Base-by-base conservation (phyloP, 2,888 invertebrate species). In the Cataglyphis livida region DNA sequence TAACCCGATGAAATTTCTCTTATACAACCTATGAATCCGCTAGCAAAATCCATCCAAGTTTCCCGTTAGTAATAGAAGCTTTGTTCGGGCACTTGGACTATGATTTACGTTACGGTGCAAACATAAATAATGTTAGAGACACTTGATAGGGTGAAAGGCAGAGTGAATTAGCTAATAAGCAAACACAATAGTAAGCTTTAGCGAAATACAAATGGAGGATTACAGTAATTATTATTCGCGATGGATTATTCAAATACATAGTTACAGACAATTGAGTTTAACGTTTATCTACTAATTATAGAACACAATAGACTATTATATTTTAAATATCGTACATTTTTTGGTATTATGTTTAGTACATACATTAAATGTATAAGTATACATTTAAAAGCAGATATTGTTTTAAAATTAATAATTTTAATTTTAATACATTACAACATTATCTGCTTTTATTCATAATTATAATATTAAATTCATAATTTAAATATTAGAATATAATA, bases 1-100 rank as follows among this genome's bases (percentile, higher is more conserved):
- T 71, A 71, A 57, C 75, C 32, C 59, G 51, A 59, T 75, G 83
- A 83, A 86, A 88, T 86, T 86, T 57, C 87, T 78, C 74, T 81
- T 81, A 79, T 83, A 65, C 75, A 81, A 84, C 65, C 81, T 28
- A 51, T 15, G 51, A 82, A 81, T 81, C 71, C 66, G 70, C 48
- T 82, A 48, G 48, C 73, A 62, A 79, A 79, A 74, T 79, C 59
- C 28, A 15, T 15, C 41, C 7, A 12, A 44, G 48, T 61, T 48
- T 35, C 48, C 38, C 51, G 15, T 41, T 10, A 41, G n/a, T 44
- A 61, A 28, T 74, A 38, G n/a, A 10, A 51, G 32, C 35, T 25
- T n/a, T 73, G 74, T 65, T 54, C 48, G 61, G 0, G 4, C 38
- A 21, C 10, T 62, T 51, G 51, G 38, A 35, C 48, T 38, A 25